Base-by-base conservation (phyloP, 2,888 invertebrate genomes). In the Marronus borbonicus region DNA sequence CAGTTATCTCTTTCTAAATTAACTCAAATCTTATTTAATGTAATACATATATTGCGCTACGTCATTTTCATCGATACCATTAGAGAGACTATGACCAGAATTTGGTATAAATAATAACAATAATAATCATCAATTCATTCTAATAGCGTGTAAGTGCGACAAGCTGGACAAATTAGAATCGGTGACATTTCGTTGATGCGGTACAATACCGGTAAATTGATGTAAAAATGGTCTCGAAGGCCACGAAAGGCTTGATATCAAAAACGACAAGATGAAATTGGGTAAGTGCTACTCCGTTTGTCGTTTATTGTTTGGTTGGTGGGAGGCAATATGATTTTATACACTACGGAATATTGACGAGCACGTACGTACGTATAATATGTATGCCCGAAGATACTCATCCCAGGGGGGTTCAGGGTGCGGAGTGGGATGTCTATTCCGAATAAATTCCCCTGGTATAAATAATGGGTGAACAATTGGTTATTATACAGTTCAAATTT, bases 381-480 rank as follows among this genome's bases (percentile, higher is more conserved):
- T 62, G 72, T 74, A 44, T 20, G 24, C 24, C 10, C 12, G 50
- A 76, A 52, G 58, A 76, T 66, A 39, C 36, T 20, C 39, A 68
- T 44, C 66, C 50, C 76, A 58, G 49, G 50, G 50, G 68, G 55
- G 55, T 68, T 31, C 58, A 76, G 76, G 76, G 76, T 68, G 76
- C 31, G 76, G 76, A 66, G 76, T 76, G 76, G 76, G 76, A 68
- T 20, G 62, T 5, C 55, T 20, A 76, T 68, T 60, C n/a, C 36
- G n/a, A 50, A 50, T 49, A 68, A 49, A 68, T 68, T 28, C 68
- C 50, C 20, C 28, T n/a, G 39, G 64, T 75, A 75, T 75, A 75
- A 60, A 75, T 68, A 68, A 68, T 68, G 50, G 68, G 12, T 49
- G 14, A 8, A 28, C 68, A 49, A 68, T 49, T 62, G 75, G 49